Evolutionary conservation across 1,140 invertebrate species (phyloP), one percentile per base, ranked within the genome.

Genomic region (Lucilia sericata): DNA sequence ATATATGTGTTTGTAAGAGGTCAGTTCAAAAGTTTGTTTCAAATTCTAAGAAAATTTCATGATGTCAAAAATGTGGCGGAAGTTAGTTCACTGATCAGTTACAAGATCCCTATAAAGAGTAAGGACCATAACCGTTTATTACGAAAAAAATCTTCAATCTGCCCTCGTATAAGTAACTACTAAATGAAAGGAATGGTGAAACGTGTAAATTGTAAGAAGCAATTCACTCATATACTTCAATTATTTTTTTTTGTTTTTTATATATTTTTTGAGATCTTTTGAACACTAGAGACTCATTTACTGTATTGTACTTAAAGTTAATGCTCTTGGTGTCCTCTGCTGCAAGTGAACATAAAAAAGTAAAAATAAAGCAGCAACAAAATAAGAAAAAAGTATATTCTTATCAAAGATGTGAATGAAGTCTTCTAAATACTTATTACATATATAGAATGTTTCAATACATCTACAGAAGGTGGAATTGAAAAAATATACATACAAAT

Each of bases 251-350:
- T 9, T 70, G 14, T 60, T 60, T 17, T 60, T 60, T 60, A 30
- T 42, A 74, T 47, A 78, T 47, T 19, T 47, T 42, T n/a, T 21
- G 47, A 80, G 42, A 80, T 80, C 76, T 80, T 80, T 80, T 80
- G 76, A 49, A 21, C 76, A 51, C 76, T 49, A 80, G 76, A 80
- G 76, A 80, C 76, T 80, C 76, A 80, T 80, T 80, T 80, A 49
- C n/a, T 49, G 76, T 49, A 80, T 80, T 49, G 76, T 80, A 80
- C 76, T 80, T 80, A 21, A 80, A 49, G 76, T 80, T 80, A 80
- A 80, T 80, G 42, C 76, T 80, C 76, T 80, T 80, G 42, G 49
- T 80, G 76, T 80, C 42, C 76, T 80, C 49, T 51, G 76, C 42
- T 78, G 10, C n/a, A 70, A 9, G 19, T n/a, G 25, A 21, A 70